Evolutionary conservation across 2,888 invertebrate genomes (phyloP).

Genomic region (Drosophila robusta): DNA sequence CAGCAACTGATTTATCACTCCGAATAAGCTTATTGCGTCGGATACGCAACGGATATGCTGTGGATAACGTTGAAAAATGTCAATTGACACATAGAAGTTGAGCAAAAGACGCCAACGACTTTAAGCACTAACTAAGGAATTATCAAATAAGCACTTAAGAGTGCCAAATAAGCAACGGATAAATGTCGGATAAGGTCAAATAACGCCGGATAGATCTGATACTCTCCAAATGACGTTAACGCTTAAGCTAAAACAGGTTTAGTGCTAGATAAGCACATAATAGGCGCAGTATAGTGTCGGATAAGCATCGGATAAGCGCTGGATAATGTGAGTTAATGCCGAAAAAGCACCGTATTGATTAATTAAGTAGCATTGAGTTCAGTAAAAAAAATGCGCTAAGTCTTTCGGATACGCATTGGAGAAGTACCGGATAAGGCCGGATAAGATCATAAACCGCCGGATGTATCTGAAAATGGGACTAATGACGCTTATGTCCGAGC

Average conservation of each 20-base stretch:
- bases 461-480: background rate
- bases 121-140: background rate
- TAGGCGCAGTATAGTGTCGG: too few relatives aligned
- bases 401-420: background rate
- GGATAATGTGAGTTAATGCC: too few relatives aligned
- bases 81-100: too few relatives aligned
- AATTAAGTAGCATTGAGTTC: background rate
- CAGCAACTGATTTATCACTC: background rate
- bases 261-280: too few relatives aligned
- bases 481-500: too few relatives aligned
- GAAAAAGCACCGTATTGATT: background rate
- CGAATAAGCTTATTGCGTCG: background rate
- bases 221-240: too few relatives aligned
- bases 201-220: too few relatives aligned
- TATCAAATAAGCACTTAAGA: constrained; percentile 11
- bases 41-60: background rate
- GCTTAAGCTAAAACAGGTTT: too few relatives aligned
- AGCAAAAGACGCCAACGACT: too few relatives aligned
- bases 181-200: background rate
- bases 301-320: background rate
- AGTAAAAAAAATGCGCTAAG: background rate
- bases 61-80: background rate
- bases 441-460: background rate
- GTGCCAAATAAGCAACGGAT: background rate
- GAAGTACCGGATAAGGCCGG: background rate